phyloP scores from a whole-genome alignment of 2,113 vertebrate genomes.

The Sardina pilchardus region DNA sequence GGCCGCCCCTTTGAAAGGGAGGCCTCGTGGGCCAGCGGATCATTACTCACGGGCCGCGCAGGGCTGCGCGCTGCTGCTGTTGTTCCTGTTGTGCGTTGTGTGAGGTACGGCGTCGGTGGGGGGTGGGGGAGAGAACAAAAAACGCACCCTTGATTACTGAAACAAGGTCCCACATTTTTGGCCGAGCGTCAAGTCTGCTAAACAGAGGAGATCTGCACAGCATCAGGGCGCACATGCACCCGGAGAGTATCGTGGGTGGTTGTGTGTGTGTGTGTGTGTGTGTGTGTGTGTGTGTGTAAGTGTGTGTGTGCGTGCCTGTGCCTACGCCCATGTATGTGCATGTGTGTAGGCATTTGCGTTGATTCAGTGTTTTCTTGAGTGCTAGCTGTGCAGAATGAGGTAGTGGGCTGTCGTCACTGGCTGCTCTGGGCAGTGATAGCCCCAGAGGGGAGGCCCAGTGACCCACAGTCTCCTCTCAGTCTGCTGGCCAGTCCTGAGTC shows the following conservation, averaged over 20 bases:
- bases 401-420: slow-evolving; percentile 22
- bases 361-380: not conserved
- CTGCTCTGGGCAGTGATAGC: not conserved
- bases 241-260: not conserved
- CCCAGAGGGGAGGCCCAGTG: not conserved
- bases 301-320: not conserved
- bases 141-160: slow-evolving; percentile 63
- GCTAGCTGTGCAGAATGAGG: slow-evolving; percentile 9
- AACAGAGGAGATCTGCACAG: slow-evolving; percentile 48
- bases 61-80: slow-evolving; percentile 31
- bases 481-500: slow-evolving; percentile 1
- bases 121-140: no score
- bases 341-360: not conserved
- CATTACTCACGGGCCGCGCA: slow-evolving; percentile 56
- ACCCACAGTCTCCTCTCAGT: not conserved
- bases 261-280: not conserved
- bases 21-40: slow-evolving; percentile 52
- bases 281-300: not conserved
- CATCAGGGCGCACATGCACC: slow-evolving; percentile 31
- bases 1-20: slow-evolving; percentile 52
- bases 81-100: slow-evolving; percentile 62
- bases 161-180: slow-evolving; percentile 61
- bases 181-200: slow-evolving; percentile 51
- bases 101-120: slow-evolving; percentile 45
- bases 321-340: not conserved